Conservation (phyloP, 2,888 invertebrate species). For the Perizoma flavofasciatum region DNA sequence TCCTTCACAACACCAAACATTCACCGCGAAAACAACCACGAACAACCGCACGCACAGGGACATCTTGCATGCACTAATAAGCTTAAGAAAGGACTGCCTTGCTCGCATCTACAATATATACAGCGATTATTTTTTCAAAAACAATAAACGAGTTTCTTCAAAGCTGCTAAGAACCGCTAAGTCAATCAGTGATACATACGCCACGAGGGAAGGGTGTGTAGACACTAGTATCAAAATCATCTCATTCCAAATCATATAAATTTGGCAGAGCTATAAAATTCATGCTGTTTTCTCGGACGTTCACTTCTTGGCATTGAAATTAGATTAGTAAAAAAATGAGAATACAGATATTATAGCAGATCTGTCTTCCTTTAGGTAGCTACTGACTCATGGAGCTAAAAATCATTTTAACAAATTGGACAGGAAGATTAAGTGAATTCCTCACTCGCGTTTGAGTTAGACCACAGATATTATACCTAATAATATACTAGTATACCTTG, state of each 20-base stretch:
- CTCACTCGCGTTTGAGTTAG: too few relatives aligned
- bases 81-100: conserved; percentile 42
- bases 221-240: conserved; percentile 4
- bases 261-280: too few relatives aligned
- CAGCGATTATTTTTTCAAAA: conserved; percentile 44
- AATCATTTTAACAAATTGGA: too few relatives aligned
- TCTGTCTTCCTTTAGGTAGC: too few relatives aligned
- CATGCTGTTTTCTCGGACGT: too few relatives aligned
- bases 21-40: conserved; percentile 42
- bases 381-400: too few relatives aligned
- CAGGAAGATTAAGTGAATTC: too few relatives aligned
- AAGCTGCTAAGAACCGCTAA: conserved; percentile 6
- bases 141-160: conserved; percentile 46
- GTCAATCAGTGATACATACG: background rate
- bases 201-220: background rate
- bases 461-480: too few relatives aligned
- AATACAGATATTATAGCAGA: too few relatives aligned
- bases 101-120: conserved; percentile 46
- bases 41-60: conserved; percentile 41
- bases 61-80: conserved; percentile 53
- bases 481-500: too few relatives aligned
- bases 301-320: too few relatives aligned
- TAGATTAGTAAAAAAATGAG: too few relatives aligned
- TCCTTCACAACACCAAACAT: conserved; percentile 42
- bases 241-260: background rate